These are phyloP conservation scores for Excalfactoria chinensis DNA, from an alignment of 2,113 vertebrate species.

Conservation along the genomic window DNA sequence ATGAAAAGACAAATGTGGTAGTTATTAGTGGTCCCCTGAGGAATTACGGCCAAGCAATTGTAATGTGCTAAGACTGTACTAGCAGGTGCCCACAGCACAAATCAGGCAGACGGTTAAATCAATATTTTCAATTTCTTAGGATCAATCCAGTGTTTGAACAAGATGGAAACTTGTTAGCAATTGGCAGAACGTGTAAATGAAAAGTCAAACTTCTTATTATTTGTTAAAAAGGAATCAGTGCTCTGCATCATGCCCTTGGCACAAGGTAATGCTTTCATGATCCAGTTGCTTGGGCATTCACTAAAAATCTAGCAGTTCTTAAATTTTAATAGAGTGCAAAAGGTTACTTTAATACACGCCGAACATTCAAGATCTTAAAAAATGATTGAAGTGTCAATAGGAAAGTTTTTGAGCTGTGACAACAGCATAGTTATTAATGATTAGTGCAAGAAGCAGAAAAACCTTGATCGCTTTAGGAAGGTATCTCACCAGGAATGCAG, in stretches of 20 bases:
- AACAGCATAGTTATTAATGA: constrained; percentile 80
- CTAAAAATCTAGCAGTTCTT: constrained; percentile 80
- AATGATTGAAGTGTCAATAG: constrained; percentile 81
- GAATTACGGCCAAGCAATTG: constrained; percentile 90
- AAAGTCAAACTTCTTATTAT: constrained; percentile 95
- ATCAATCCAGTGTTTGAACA: constrained; percentile 96
- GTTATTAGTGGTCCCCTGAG: constrained; percentile 96
- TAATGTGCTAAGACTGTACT: constrained; percentile 91
- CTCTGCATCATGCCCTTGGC: constrained; percentile 83
- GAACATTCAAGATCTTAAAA: constrained; percentile 82
- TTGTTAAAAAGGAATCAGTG: constrained; percentile 84
- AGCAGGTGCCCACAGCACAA: constrained; percentile 90
- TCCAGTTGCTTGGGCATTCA: constrained; percentile 79
- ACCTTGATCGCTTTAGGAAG: constrained; percentile 50
- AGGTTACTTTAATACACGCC: constrained; percentile 78
- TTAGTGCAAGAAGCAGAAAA: constrained; percentile 77
- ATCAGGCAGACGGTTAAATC: constrained; percentile 95
- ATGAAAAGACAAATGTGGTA: constrained; percentile 89
- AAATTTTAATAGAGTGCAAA: constrained; percentile 85
- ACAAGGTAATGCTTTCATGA: constrained; percentile 82
- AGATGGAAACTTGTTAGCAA: constrained; percentile 94
- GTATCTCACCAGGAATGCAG: constrained; percentile 62
- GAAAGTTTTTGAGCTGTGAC: constrained; percentile 82
- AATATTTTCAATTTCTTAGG: constrained; percentile 99
- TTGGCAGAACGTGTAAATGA: constrained; percentile 94